These are phyloP conservation scores for Phortica variegata DNA, from an alignment of 1,140 invertebrate genomes.

Conservation along the genomic window DNA sequence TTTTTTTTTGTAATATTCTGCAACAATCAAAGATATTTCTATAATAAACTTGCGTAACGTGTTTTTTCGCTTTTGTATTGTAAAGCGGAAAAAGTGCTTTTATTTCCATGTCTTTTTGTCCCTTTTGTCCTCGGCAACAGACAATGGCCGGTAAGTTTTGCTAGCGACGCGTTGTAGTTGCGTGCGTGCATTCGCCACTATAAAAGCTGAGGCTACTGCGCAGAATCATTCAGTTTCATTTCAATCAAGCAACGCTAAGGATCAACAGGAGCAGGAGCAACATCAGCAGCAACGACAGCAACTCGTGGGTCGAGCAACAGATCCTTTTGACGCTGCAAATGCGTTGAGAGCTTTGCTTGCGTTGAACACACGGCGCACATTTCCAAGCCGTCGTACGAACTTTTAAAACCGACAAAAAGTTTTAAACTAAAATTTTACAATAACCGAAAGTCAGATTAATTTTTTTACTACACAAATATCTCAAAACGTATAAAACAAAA, in stretches of 20 bases:
- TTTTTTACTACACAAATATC: slow-evolving; percentile 29
- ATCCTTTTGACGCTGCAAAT: slow-evolving; percentile 29
- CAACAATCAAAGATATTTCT: slow-evolving; percentile 36
- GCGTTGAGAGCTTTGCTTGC: slow-evolving; percentile 23
- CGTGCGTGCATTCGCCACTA: too few relatives aligned
- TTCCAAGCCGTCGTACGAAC: slow-evolving; percentile 9
- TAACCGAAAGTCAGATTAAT: slow-evolving; percentile 53
- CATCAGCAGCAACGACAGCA: slow-evolving; percentile 27
- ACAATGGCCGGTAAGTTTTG: slow-evolving; percentile 45
- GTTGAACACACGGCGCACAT: slow-evolving; percentile 30
- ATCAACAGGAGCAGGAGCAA: slow-evolving; percentile 40
- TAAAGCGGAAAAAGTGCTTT: background rate
- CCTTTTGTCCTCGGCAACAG: too few relatives aligned
- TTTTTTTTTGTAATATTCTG: slow-evolving; percentile 37
- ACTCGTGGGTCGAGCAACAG: slow-evolving; percentile 33
- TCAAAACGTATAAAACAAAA: slow-evolving; percentile 10
- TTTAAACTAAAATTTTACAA: slow-evolving; percentile 20
- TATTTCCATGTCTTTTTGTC: slow-evolving; percentile 28
- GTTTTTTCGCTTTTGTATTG: slow-evolving; percentile 24
- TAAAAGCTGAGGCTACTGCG: slow-evolving; percentile 47
- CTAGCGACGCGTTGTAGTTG: slow-evolving; percentile 19
- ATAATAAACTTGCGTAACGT: slow-evolving; percentile 50
- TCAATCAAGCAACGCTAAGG: slow-evolving; percentile 48
- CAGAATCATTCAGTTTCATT: slow-evolving; percentile 57
- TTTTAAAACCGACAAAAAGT: slow-evolving; percentile 5